Percentiles rank a stretch among this genome's conserved stretches.
These are phyloP conservation scores for Bombus soroeensis DNA, from an alignment of 1,140 invertebrate genomes.

Conservation along the genomic window DNA sequence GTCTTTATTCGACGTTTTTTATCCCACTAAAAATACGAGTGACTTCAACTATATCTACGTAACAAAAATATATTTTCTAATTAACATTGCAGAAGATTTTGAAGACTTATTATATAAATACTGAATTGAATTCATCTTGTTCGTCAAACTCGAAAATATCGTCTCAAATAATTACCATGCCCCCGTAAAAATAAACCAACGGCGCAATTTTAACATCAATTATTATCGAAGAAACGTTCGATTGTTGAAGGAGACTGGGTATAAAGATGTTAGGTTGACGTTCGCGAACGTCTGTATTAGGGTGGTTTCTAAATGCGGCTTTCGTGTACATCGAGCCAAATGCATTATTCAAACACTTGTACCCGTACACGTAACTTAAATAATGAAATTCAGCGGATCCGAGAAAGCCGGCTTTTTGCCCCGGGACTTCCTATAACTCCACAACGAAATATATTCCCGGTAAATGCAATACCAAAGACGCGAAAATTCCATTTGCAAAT, in stretches of 20 bases:
- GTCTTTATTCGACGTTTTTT: neutral
- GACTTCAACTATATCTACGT: neutral
- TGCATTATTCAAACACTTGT: constrained; percentile 54
- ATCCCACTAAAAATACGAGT: neutral
- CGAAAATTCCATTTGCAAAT: constrained; percentile 47
- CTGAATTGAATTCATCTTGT: neutral
- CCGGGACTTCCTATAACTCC: constrained; percentile 3
- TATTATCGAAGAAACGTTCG: neutral
- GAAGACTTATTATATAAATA: neutral
- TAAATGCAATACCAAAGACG: constrained; percentile 27
- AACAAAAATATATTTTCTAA: too few relatives aligned
- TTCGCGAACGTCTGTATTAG: constrained; percentile 26
- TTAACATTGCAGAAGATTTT: neutral
- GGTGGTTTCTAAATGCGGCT: constrained; percentile 35
- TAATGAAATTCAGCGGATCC: constrained; percentile 51
- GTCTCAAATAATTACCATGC: neutral
- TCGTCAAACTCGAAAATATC: neutral
- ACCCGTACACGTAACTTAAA: constrained; percentile 44
- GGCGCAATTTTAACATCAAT: neutral
- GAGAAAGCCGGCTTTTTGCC: constrained; percentile 35
- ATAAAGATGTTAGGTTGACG: constrained; percentile 6
- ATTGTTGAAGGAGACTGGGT: neutral
- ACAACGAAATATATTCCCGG: constrained; percentile 15
- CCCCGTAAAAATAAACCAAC: neutral
- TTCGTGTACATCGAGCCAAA: constrained; percentile 32